A percentile compares a stretch with the other conserved stretches of the same genome.
phyloP scores from a whole-genome alignment of 2,113 vertebrate genomes.

The Melospiza georgiana region DNA sequence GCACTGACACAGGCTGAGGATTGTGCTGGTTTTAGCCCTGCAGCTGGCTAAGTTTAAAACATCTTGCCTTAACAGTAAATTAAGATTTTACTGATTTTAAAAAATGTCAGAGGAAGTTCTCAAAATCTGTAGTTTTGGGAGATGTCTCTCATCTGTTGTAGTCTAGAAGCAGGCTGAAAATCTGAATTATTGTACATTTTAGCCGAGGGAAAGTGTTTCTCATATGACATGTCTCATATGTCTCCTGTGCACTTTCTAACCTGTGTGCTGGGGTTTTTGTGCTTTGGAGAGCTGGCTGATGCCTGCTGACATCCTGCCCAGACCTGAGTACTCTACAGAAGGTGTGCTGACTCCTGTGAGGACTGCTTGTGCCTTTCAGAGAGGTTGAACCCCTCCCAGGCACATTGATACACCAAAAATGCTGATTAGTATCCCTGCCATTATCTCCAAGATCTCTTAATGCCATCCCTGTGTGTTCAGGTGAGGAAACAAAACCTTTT shows the following conservation, averaged over 20 bases:
- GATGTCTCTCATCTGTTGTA: neutral
- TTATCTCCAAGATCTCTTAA: neutral
- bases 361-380: neutral
- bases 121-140: neutral
- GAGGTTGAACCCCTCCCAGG: neutral
- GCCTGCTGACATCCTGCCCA: neutral
- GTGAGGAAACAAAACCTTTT: neutral
- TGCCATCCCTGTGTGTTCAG: neutral
- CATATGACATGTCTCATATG: accelerated
- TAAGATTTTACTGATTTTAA: neutral
- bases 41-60: neutral
- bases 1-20: neutral
- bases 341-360: neutral
- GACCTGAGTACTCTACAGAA: neutral
- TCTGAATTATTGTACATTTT: neutral
- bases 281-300: neutral
- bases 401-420: neutral
- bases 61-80: neutral
- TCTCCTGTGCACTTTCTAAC: neutral
- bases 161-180: neutral
- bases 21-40: neutral
- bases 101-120: neutral
- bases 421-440: neutral
- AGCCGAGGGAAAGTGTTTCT: neutral
- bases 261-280: neutral